Base-by-base conservation (phyloP, 2,888 invertebrate genomes). In the Tricholauxania praeusta region DNA sequence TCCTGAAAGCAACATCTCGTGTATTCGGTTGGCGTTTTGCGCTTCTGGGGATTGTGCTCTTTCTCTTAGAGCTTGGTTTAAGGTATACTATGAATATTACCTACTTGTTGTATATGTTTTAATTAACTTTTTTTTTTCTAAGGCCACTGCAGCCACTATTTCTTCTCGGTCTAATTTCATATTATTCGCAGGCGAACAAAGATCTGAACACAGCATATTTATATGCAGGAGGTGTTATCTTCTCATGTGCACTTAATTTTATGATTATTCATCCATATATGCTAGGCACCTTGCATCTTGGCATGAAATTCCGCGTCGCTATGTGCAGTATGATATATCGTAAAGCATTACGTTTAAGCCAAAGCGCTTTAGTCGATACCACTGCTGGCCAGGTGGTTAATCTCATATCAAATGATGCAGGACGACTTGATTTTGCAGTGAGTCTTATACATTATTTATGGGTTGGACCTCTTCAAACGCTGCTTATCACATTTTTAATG, bases 321-420 rank as follows among this genome's bases (percentile, higher is more conserved):
- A 90, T 91, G 80, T 92, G 92, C 79, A 91, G 92, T 3, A 87
- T 94, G 74, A 89, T 94, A 72, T 93, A 93, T 84, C 89, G 92
- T 79, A 94, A 88, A 77, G 89, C 92, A 1, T 85, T 94, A 77
- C 89, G 89, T 69, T 84, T 94, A 22, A 93, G 94, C 80, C 92
- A 92, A 84, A 91, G 91, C 0, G 93, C 95, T 1, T 82, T 96
- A 75, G 92, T 92, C 3, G 90, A 93, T 82, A 95, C 95, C 12
- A 94, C 95, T 2, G 89, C 90, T 49, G 92, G 92, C 5, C 92
- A 92, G 85, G 90, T 92, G 79, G 96, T 98, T 53, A 98, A 98
- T 88, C 90, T 98, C 12, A 89, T 99, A 78, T 97, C 98, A 5
- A 99, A 98, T 85, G 98, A 99, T 88, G 98, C 98, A 76, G 96